These are phyloP conservation scores for Heteropelma amictum DNA, from an alignment of 2,888 invertebrate genomes.

Conservation along the genomic window DNA sequence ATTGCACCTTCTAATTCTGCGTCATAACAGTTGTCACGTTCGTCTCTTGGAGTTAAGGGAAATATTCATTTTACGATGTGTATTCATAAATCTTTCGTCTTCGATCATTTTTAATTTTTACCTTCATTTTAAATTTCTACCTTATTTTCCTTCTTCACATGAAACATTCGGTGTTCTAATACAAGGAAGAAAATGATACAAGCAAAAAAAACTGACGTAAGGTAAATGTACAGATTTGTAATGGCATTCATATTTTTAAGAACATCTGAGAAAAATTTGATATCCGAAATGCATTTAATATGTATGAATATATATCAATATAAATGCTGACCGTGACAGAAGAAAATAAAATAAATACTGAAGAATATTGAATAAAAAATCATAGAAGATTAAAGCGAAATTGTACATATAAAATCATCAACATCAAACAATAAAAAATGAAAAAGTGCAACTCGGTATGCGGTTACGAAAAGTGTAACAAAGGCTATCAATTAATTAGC, in stretches of 20 bases:
- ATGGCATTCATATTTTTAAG: constrained; percentile 58
- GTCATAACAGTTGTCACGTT: constrained; percentile 50
- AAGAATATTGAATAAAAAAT: constrained; percentile 48
- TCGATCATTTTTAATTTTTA: neutral
- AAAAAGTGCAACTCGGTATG: constrained; percentile 63
- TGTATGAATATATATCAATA: constrained; percentile 6
- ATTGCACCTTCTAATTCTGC: constrained; percentile 52
- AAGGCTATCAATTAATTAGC: constrained; percentile 66
- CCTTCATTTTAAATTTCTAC: too few relatives aligned
- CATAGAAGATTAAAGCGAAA: constrained; percentile 55
- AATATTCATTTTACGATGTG: neutral
- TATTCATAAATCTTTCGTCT: neutral
- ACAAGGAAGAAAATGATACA: constrained; percentile 20
- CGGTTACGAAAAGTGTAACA: constrained; percentile 67
- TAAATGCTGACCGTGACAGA: constrained; percentile 47
- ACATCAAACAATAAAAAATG: constrained; percentile 25
- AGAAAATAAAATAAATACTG: neutral
- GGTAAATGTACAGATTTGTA: constrained; percentile 68
- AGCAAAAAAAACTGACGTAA: constrained; percentile 58
- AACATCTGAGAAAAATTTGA: constrained; percentile 7
- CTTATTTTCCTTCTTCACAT: too few relatives aligned
- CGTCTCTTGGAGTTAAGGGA: constrained; percentile 26
- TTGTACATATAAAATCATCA: constrained; percentile 65
- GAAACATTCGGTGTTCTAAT: constrained; percentile 19
- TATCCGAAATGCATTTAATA: constrained; percentile 38